Evolutionary conservation across 1,140 invertebrate genomes (phyloP).

Genomic region (Micrasema longulum): DNA sequence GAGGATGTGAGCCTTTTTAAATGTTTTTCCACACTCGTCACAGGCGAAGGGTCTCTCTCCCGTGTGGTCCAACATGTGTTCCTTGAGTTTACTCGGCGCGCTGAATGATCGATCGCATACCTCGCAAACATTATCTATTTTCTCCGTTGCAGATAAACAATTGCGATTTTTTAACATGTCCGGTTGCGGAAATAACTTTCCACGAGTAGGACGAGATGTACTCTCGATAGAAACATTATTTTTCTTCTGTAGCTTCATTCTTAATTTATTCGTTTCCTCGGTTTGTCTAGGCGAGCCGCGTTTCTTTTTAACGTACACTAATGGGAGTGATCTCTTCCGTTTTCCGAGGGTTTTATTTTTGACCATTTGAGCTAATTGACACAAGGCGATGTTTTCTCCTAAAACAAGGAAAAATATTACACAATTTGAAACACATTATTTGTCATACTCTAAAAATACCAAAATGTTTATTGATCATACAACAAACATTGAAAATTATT

Average conservation of each 20-base stretch:
- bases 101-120: constrained; percentile 1
- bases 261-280: no score
- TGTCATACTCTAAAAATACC: no score
- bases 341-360: not conserved
- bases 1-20: constrained; percentile 43
- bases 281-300: not conserved
- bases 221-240: not conserved
- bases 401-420: constrained; percentile 11
- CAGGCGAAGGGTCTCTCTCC: constrained; percentile 71
- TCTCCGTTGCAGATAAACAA: not conserved
- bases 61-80: constrained; percentile 55
- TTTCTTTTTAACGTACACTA: constrained; percentile 15
- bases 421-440: no score
- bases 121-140: not conserved
- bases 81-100: constrained; percentile 3
- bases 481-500: not conserved
- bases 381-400: constrained; percentile 3
- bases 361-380: not conserved
- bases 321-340: not conserved
- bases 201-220: not conserved
- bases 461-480: not conserved
- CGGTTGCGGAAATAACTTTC: not conserved
- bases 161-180: not conserved
- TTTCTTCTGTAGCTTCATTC: not conserved
- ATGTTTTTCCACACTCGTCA: constrained; percentile 59